Percentiles rank a stretch among this genome's conserved stretches.
Conservation (phyloP, 2,113 vertebrate species). For the Perccottus glenii region DNA sequence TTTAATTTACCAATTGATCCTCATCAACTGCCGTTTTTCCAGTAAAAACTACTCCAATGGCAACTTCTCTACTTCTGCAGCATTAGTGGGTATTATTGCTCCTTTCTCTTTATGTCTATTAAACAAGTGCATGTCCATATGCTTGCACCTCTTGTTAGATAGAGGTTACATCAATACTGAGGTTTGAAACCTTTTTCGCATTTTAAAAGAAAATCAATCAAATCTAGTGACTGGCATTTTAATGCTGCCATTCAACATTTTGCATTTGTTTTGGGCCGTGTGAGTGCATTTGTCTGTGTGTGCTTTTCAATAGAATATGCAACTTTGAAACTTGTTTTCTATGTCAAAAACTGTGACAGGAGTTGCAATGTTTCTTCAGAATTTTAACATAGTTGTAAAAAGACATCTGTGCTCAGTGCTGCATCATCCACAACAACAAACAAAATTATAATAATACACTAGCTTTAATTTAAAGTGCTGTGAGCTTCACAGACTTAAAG, state of each 20-base stretch:
- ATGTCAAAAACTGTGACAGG: not conserved
- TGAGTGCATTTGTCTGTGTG: slow-evolving; percentile 17
- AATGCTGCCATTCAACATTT: slow-evolving; percentile 22
- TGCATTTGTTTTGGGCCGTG: slow-evolving; percentile 9
- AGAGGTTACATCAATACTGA: slow-evolving; percentile 44
- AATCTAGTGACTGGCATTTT: slow-evolving; percentile 47
- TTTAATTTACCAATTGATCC: slow-evolving; percentile 75
- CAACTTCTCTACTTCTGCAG: slow-evolving; percentile 10
- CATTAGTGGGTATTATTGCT: too few relatives aligned
- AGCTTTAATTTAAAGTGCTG: too few relatives aligned
- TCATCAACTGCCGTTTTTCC: slow-evolving; percentile 59
- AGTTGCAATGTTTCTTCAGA: too few relatives aligned
- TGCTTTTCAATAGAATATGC: not conserved
- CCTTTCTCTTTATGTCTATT: slow-evolving; percentile 24
- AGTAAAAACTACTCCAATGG: slow-evolving; percentile 22
- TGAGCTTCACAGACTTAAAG: not conserved
- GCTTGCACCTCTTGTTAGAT: slow-evolving; percentile 28
- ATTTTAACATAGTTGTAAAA: not conserved
- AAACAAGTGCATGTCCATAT: slow-evolving; percentile 29
- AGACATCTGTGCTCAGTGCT: too few relatives aligned
- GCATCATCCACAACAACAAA: too few relatives aligned
- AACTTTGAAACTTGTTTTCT: not conserved
- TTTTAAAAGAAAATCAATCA: slow-evolving; percentile 70
- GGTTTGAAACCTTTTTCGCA: slow-evolving; percentile 58
- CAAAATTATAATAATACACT: too few relatives aligned